These are phyloP conservation scores for Dascyllus trimaculatus DNA, from an alignment of 2,113 vertebrate species.

Conservation along the genomic window DNA sequence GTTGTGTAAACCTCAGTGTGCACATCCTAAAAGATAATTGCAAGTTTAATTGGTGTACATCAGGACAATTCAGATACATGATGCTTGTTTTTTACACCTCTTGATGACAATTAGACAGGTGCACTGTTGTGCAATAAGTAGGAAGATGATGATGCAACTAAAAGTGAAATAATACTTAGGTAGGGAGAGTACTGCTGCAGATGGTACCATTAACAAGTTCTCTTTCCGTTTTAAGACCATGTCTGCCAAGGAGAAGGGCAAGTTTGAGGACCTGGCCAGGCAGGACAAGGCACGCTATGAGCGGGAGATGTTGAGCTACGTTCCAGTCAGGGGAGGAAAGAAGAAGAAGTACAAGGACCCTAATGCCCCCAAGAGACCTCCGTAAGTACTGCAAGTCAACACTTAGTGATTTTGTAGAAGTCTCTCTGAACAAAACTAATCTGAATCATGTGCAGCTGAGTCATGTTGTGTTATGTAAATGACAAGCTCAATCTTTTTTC, in stretches of 20 bases:
- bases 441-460: neutral
- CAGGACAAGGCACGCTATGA: conserved; percentile 97
- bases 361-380: conserved; percentile 98
- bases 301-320: conserved; percentile 96
- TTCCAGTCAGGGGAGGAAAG: conserved; percentile 91
- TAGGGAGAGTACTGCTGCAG: neutral
- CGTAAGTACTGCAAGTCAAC: conserved; percentile 86
- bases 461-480: neutral
- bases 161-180: no score
- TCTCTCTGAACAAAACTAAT: neutral
- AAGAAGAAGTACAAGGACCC: conserved; percentile 98
- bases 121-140: neutral
- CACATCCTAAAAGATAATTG: no score
- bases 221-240: conserved; percentile 87
- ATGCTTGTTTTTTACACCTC: neutral
- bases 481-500: neutral
- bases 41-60: neutral
- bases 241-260: conserved; percentile 97
- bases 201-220: neutral
- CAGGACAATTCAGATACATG: neutral
- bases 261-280: conserved; percentile 97
- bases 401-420: neutral
- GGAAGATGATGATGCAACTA: no score
- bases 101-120: neutral
- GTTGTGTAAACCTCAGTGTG: neutral